These are phyloP conservation scores for Urocitellus parryii DNA, from an alignment of 2,113 vertebrate species.

Conservation along the genomic window DNA sequence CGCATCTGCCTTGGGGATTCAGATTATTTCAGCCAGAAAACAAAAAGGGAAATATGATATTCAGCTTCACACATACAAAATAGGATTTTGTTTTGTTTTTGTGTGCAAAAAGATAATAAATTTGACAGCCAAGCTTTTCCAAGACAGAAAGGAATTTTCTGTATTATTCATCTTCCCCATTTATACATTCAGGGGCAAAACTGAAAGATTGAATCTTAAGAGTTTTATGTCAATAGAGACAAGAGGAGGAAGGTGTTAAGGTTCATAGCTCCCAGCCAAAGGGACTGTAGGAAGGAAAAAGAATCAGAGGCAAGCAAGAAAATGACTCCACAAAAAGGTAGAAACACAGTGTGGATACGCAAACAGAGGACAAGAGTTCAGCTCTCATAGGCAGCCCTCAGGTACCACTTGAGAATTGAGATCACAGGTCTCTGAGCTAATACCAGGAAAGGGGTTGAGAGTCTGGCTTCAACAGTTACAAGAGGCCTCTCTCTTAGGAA, in stretches of 20 bases:
- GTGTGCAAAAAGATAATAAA: background rate
- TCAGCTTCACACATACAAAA: slow-evolving; percentile 13
- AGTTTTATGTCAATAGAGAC: background rate
- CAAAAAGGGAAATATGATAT: background rate
- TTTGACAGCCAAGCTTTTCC: background rate
- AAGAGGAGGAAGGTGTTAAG: background rate
- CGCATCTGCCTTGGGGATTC: background rate
- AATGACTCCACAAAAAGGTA: background rate
- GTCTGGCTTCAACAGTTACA: background rate
- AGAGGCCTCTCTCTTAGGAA: background rate
- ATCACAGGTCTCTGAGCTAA: background rate
- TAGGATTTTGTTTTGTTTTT: background rate
- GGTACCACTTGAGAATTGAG: background rate
- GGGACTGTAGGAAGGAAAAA: background rate
- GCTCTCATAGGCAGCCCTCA: background rate
- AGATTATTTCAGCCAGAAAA: background rate
- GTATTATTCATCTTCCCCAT: background rate
- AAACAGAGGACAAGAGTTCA: background rate
- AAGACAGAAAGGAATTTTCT: slow-evolving; percentile 22
- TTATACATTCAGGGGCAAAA: background rate
- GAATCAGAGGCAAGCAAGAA: background rate
- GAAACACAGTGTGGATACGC: background rate
- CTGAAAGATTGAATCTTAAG: background rate
- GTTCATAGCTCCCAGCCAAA: background rate
- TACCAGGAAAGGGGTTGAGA: background rate